phyloP scores from a whole-genome alignment of 2,888 invertebrate genomes.

The Hoplodrina blanda region DNA sequence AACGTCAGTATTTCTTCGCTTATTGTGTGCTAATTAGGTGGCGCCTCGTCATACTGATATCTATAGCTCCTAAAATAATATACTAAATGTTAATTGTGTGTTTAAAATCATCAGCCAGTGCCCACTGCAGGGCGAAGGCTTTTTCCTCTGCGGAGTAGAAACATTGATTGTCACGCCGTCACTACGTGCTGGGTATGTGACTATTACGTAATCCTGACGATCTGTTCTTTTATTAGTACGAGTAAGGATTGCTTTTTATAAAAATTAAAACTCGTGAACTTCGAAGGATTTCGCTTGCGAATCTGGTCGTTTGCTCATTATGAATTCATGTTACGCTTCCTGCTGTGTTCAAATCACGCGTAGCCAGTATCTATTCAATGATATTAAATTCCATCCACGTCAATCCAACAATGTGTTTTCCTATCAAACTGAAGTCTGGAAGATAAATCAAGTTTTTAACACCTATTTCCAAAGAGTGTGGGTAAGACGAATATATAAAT shows the following conservation, averaged over 20 bases:
- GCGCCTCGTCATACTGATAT: conserved; percentile 35
- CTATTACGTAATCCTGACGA: neutral
- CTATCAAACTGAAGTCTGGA: conserved; percentile 25
- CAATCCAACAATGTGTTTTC: conserved; percentile 30
- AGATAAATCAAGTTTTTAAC: conserved; percentile 12
- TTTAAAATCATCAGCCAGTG: no score
- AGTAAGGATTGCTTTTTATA: neutral
- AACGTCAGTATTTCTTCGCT: conserved; percentile 58
- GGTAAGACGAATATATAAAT: neutral
- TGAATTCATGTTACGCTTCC: neutral
- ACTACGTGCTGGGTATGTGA: no score
- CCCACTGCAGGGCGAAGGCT: no score
- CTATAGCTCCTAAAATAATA: neutral
- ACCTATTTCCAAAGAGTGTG: conserved; percentile 1
- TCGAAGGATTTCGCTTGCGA: neutral
- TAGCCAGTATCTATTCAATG: neutral
- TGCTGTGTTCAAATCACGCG: neutral
- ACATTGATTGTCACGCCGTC: no score
- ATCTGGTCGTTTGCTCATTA: neutral
- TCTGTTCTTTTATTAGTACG: neutral
- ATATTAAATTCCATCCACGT: conserved; percentile 39
- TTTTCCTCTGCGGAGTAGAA: no score
- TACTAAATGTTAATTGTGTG: neutral
- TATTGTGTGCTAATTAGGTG: conserved; percentile 72
- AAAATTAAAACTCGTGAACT: neutral